These are phyloP conservation scores for Serinus canaria DNA, from an alignment of 2,113 vertebrate genomes.

Conservation along the genomic window DNA sequence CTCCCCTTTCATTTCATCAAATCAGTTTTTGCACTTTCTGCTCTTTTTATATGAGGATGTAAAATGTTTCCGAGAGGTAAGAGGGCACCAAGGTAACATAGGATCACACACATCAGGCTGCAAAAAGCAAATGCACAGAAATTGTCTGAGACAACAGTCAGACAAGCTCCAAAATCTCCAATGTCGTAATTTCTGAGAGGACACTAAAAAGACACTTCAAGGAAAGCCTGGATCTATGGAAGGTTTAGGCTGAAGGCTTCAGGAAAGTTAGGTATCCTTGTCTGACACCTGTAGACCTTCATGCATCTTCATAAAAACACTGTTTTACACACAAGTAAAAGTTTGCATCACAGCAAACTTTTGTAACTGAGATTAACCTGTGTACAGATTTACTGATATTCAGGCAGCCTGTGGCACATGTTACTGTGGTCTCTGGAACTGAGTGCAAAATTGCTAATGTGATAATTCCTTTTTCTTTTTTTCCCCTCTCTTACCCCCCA, in stretches of 20 bases:
- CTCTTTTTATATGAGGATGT: neutral
- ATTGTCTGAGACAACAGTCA: neutral
- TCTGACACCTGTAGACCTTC: neutral
- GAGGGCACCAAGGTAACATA: neutral
- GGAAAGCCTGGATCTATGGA: neutral
- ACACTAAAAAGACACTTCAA: neutral
- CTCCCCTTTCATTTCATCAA: neutral
- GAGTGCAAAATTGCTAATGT: neutral
- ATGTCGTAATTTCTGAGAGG: neutral
- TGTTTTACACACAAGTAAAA: no score
- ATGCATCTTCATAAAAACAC: neutral
- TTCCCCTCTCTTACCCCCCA: neutral
- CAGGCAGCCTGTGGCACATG: neutral
- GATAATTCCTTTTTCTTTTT: neutral
- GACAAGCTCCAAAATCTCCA: neutral
- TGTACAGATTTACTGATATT: neutral
- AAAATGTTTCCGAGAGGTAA: neutral
- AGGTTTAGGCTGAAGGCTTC: neutral
- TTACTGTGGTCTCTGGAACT: neutral
- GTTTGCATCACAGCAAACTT: neutral
- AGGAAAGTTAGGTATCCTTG: neutral
- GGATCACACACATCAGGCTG: neutral
- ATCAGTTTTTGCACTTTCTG: neutral
- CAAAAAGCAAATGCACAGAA: constrained; percentile 21
- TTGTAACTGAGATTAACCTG: neutral